Percentiles rank a stretch among this genome's conserved stretches.
These are phyloP conservation scores for Leistus spinibarbis DNA, from an alignment of 2,888 invertebrate genomes.

Conservation along the genomic window DNA sequence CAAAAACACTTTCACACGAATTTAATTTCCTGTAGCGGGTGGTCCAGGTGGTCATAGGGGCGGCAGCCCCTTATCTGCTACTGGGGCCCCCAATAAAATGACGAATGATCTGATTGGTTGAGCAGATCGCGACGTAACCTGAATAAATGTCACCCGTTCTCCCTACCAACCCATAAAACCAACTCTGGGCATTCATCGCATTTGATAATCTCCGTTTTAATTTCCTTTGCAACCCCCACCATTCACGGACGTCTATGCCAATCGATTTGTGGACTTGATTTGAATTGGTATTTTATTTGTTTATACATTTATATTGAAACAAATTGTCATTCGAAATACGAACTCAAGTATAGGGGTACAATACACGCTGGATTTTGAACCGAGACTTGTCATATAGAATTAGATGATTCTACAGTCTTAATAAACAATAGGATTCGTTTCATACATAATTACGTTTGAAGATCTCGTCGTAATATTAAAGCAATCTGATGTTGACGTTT, in stretches of 20 bases:
- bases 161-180: not conserved
- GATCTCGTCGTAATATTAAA: not conserved
- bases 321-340: not conserved
- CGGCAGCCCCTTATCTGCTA: not conserved
- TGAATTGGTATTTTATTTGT: not conserved
- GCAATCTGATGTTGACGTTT: not conserved
- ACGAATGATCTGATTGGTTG: constrained; percentile 28
- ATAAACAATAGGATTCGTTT: not conserved
- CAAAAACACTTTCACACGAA: not conserved
- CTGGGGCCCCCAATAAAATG: not conserved
- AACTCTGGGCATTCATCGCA: not conserved
- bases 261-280: too few species aligned
- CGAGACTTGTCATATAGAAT: too few species aligned
- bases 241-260: not conserved
- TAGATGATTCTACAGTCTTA: too few species aligned
- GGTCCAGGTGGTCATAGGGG: not conserved
- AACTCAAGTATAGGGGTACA: too few species aligned
- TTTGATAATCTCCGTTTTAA: constrained; percentile 24
- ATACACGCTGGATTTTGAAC: too few species aligned
- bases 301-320: not conserved
- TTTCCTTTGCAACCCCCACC: constrained; percentile 9
- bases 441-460: not conserved
- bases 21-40: not conserved
- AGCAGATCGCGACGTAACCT: constrained; percentile 4
- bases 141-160: not conserved